Evolutionary conservation across 2,797 vertebrate genomes (phyloP), one percentile per base, ranked within the genome.

Genomic region (Sus cebifrons): DNA sequence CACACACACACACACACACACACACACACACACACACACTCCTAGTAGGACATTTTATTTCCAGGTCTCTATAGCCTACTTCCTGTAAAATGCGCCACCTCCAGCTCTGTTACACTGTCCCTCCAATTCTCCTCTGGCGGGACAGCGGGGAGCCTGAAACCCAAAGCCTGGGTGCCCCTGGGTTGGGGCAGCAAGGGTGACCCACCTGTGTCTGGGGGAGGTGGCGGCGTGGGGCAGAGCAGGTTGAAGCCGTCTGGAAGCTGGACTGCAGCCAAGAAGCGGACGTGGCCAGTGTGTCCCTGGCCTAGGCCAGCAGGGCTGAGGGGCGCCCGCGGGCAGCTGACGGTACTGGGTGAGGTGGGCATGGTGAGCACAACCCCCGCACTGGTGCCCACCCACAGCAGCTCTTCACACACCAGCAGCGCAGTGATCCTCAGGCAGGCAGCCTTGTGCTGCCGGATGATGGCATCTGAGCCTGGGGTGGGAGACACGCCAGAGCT

Each of bases 371-470:
- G 99, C 82, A 99, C 99, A 23, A 99, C 99, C 0, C 99, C 99
- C 0, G 99, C 99, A 1, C 99, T 99, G 95, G 99, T 99, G 77
- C 99, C 99, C 3, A 99, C 99, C 99, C 99, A 99, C 93, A 99
- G 99, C 95, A 99, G 97, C 90, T 99, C 99, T 94, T 99, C 99
- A 88, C 99, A 99, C 14, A 98, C 99, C 98, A 99, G 97, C 79
- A 99, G 98, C 0, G 99, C 99, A 0, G 99, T 99, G 99, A 99
- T 99, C 92, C 99, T 98, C 97, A 99, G 98, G 97, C 99, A 99
- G n/a, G 99, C 99, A 0, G 99, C 99, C 96, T 99, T 99, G 98
- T 99, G 99, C 98, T 99, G 99, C 81, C 99, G 99, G 98, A 99
- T 99, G 82, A 99, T 99, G 25, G 99, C 99, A 16, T 99, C 99